These are phyloP conservation scores for Cephonodes hylas DNA, from an alignment of 2,888 invertebrate species.

Conservation along the genomic window DNA sequence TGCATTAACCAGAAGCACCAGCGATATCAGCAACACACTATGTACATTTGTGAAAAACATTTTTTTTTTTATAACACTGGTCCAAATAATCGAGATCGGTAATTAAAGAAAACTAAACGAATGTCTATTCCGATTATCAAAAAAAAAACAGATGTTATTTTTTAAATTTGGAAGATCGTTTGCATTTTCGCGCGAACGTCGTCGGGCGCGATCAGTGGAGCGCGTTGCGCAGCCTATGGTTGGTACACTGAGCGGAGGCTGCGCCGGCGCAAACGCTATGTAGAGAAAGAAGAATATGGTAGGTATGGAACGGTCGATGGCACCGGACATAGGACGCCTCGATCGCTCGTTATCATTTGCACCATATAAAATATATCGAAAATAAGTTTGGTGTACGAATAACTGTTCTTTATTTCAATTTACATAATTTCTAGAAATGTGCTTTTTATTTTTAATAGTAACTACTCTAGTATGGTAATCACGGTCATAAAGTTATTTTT, in stretches of 20 bases:
- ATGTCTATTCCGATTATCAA: slow-evolving; percentile 21
- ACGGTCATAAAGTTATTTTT: background rate
- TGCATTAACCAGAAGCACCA: slow-evolving; percentile 69
- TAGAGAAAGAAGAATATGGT: slow-evolving; percentile 47
- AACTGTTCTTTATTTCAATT: background rate
- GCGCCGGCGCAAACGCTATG: slow-evolving; percentile 47
- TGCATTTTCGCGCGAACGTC: slow-evolving; percentile 63
- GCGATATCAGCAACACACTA: slow-evolving; percentile 65
- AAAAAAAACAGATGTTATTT: background rate
- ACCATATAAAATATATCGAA: background rate
- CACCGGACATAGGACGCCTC: slow-evolving; percentile 25
- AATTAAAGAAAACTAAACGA: slow-evolving; percentile 20
- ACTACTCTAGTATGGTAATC: background rate
- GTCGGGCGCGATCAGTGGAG: slow-evolving; percentile 46
- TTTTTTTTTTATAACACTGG: slow-evolving; percentile 53
- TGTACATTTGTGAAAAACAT: slow-evolving; percentile 58
- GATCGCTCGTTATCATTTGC: slow-evolving; percentile 23
- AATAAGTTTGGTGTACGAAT: background rate
- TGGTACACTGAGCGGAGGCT: slow-evolving; percentile 56
- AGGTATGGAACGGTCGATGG: slow-evolving; percentile 53
- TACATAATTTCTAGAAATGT: background rate
- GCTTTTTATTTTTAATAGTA: background rate
- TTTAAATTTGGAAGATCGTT: slow-evolving; percentile 57
- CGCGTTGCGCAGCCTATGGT: slow-evolving; percentile 64
- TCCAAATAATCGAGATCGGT: slow-evolving; percentile 14